phyloP scores from a whole-genome alignment of 2,797 vertebrate genomes.

The Pantherophis vulpinus region DNA sequence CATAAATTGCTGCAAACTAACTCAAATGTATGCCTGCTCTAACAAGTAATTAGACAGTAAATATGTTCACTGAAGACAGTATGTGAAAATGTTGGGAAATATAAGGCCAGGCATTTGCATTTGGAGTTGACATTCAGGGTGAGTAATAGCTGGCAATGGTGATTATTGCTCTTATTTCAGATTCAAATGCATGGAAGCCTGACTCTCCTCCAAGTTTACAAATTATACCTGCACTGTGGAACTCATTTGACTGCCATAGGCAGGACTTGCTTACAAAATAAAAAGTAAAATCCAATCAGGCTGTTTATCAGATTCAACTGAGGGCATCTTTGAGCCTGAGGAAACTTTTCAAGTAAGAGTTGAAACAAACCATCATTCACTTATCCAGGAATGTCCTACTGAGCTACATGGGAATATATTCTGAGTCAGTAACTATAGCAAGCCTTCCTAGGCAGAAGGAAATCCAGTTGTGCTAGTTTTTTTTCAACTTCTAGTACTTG shows the following conservation, averaged over 20 bases:
- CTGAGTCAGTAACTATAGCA: not conserved
- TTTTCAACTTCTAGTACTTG: not conserved
- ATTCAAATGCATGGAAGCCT: not conserved
- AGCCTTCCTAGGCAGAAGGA: not conserved
- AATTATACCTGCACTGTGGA: slow-evolving; percentile 25
- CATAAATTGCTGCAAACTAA: slow-evolving; percentile 21
- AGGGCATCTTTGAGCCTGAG: not conserved
- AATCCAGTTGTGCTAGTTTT: not conserved
- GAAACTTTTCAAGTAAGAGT: not conserved
- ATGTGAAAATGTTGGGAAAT: slow-evolving; percentile 2
- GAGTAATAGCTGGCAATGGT: slow-evolving; percentile 21
- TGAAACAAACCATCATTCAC: not conserved
- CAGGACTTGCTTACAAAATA: slow-evolving; percentile 27
- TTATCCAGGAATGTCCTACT: not conserved
- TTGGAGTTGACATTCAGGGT: slow-evolving; percentile 11
- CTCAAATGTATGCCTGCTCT: not conserved
- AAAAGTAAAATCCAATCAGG: not conserved
- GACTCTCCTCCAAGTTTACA: slow-evolving; percentile 16
- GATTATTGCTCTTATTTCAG: slow-evolving; percentile 29
- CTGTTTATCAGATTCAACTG: slow-evolving; percentile 14
- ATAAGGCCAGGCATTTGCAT: slow-evolving; percentile 16
- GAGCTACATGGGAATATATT: not conserved
- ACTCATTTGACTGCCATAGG: not conserved
- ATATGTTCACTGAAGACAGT: rapidly evolving
- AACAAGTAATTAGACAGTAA: slow-evolving; percentile 27